phyloP scores from a whole-genome alignment of 1,140 invertebrate genomes.

The Proctacanthus coquilletti region DNA sequence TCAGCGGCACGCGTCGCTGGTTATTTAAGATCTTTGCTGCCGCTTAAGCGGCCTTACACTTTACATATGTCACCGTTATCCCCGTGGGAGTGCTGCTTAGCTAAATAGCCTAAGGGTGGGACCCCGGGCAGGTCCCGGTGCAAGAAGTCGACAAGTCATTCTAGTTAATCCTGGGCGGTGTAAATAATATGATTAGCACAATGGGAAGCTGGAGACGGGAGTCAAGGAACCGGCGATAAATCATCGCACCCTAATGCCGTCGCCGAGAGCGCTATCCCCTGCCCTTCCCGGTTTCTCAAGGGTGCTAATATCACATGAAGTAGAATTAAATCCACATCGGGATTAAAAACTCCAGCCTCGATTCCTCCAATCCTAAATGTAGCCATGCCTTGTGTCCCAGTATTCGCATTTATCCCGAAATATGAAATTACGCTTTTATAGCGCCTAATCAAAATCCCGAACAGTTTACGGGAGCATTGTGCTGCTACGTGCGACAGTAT shows the following conservation, averaged over 20 bases:
- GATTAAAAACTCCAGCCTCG: not conserved
- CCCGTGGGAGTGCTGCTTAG: conserved; percentile 25
- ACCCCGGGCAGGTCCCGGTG: no score
- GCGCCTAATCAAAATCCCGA: no score
- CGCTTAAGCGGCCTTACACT: conserved; percentile 19
- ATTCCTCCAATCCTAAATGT: conserved; percentile 7
- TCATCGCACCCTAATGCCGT: not conserved
- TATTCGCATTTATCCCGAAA: not conserved
- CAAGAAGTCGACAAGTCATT: conserved; percentile 9
- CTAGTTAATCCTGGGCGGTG: conserved; percentile 29
- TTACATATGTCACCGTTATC: conserved; percentile 31
- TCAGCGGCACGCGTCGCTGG: conserved; percentile 22
- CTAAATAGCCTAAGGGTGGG: conserved; percentile 4
- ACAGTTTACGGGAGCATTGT: no score
- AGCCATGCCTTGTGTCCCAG: not conserved
- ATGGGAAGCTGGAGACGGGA: conserved; percentile 13
- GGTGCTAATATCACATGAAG: conserved; percentile 17
- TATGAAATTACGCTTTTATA: conserved; percentile 26
- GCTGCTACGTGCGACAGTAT: no score
- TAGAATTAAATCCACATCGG: conserved; percentile 2
- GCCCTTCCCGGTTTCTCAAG: not conserved
- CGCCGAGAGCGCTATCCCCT: not conserved
- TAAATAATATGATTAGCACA: conserved; percentile 32
- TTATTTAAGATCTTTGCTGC: conserved; percentile 18
- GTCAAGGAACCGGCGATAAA: conserved; percentile 3